A percentile compares a stretch with the other conserved stretches of the same genome.
phyloP scores from a whole-genome alignment of 2,888 invertebrate genomes.

The Osedax frankpressi region DNA sequence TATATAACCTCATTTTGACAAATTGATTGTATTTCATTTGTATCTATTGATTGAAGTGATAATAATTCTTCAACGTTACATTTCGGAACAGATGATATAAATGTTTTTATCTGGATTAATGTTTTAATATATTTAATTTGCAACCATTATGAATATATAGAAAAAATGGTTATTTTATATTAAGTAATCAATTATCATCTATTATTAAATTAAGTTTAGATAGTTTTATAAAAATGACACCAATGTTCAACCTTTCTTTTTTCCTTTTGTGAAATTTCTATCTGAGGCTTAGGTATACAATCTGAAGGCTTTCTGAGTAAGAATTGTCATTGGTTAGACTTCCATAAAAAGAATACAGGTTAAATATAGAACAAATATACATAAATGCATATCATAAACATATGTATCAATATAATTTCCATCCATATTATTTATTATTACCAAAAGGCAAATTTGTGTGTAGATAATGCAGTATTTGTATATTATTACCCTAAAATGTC shows the following conservation, averaged over 20 bases:
- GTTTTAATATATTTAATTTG: not conserved
- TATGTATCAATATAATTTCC: not conserved
- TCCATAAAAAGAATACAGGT: too few relatives aligned
- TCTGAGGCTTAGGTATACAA: constrained; percentile 15
- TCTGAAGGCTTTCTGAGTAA: constrained; percentile 16
- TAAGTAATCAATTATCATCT: too few relatives aligned
- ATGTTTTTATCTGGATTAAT: constrained; percentile 30
- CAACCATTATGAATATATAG: too few relatives aligned
- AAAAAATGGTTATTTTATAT: not conserved
- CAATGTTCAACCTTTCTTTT: constrained; percentile 16
- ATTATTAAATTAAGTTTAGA: too few relatives aligned
- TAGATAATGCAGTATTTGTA: not conserved
- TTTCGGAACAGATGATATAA: constrained; percentile 39
- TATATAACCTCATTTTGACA: too few relatives aligned
- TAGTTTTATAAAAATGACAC: too few relatives aligned
- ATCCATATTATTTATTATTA: not conserved
- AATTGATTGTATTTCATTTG: too few relatives aligned
- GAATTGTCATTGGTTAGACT: too few relatives aligned
- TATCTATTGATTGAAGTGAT: constrained; percentile 30
- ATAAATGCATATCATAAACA: too few relatives aligned
- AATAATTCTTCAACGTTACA: constrained; percentile 36
- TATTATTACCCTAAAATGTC: too few relatives aligned
- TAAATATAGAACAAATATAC: too few relatives aligned
- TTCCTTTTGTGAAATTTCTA: constrained; percentile 16
- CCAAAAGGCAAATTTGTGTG: not conserved